Conservation (phyloP, 2,113 vertebrate genomes). For the Megaleporinus macrocephalus region DNA sequence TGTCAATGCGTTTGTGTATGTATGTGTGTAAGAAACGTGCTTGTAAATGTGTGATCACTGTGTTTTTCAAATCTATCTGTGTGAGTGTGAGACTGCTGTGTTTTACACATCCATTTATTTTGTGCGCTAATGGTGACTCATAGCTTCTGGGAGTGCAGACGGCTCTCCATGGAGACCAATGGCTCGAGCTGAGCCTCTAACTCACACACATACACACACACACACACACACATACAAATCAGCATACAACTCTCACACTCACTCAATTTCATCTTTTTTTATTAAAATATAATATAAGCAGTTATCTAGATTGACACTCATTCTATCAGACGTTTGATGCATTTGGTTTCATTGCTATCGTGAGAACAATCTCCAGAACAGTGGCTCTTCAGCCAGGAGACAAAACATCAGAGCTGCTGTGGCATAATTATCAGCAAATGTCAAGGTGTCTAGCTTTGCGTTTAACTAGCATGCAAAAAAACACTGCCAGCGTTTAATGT, state of each 20-base stretch:
- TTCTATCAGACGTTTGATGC: background rate
- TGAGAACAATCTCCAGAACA: background rate
- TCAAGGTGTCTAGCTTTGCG: background rate
- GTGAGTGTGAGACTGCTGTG: slow-evolving; percentile 15
- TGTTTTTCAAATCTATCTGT: slow-evolving; percentile 17
- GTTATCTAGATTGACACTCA: background rate
- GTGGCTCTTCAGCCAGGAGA: background rate
- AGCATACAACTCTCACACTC: background rate
- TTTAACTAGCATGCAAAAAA: background rate
- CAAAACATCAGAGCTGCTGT: background rate
- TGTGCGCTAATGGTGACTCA: slow-evolving; percentile 53
- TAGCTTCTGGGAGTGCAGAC: slow-evolving; percentile 46
- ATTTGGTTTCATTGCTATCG: background rate
- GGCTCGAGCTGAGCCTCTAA: slow-evolving; percentile 22
- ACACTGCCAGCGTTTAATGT: background rate
- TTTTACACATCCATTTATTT: slow-evolving; percentile 50
- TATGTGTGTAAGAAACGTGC: slow-evolving; percentile 3
- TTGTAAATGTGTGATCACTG: background rate
- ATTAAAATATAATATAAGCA: background rate
- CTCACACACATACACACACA: too few relatives aligned
- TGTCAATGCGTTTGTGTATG: background rate
- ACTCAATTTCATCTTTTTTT: background rate
- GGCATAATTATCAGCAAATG: background rate
- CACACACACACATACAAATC: slow-evolving; percentile 31
- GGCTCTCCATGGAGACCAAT: slow-evolving; percentile 46